Conservation (phyloP, 2,113 vertebrate genomes). For the Bombycilla garrulus region DNA sequence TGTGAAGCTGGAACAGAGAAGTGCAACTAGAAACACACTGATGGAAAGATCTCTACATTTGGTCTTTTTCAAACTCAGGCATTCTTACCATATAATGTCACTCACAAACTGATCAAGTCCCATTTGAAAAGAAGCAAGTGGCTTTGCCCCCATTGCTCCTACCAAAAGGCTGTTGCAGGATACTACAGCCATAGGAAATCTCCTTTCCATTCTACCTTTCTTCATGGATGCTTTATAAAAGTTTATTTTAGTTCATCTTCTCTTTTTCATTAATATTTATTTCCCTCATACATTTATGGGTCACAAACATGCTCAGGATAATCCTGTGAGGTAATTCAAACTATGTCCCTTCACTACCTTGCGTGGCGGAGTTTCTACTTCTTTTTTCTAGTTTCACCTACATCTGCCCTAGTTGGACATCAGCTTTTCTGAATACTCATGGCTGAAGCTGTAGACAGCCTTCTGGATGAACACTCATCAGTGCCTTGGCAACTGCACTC, state of each 20-base stretch:
- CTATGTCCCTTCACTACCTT: not conserved
- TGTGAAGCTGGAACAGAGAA: not conserved
- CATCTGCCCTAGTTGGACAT: not conserved
- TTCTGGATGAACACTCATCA: not conserved
- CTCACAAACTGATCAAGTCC: not conserved
- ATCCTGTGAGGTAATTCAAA: not conserved
- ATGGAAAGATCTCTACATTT: not conserved
- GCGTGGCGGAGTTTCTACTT: not conserved
- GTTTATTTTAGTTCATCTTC: not conserved
- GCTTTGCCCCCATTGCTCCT: not conserved
- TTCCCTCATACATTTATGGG: not conserved
- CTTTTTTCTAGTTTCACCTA: not conserved
- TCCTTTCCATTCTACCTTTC: not conserved
- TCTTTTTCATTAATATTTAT: not conserved
- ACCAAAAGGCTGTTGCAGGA: not conserved
- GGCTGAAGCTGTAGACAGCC: not conserved
- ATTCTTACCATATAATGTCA: not conserved
- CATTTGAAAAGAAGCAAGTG: not conserved
- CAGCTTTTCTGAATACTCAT: not conserved
- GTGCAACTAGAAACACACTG: not conserved
- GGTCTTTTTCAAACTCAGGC: not conserved
- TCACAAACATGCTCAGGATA: not conserved
- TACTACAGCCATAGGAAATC: not conserved
- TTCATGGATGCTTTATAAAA: not conserved
- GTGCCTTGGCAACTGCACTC: accelerated